Evolutionary conservation across 2,113 vertebrate genomes (phyloP).

Genomic region (Atractosteus spatula): DNA sequence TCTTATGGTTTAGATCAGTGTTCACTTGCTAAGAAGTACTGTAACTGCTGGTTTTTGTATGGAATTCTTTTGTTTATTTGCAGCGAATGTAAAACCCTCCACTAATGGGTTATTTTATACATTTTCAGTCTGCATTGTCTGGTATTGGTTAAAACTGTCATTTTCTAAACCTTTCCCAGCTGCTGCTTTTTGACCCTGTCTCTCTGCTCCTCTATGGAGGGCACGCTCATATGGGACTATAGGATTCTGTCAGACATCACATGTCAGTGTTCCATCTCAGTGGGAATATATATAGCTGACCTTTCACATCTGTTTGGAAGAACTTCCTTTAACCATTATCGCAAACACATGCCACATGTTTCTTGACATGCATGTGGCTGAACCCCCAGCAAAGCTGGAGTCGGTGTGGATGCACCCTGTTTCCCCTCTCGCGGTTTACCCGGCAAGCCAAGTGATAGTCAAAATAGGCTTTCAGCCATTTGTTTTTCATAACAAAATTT

Average conservation of each 20-base stretch:
- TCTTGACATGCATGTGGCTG: background rate
- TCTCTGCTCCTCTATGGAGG: background rate
- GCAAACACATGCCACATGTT: background rate
- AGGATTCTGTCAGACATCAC: conserved; percentile 3
- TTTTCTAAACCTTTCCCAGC: conserved; percentile 2
- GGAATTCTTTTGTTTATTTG: too few species aligned
- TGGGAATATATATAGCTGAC: background rate
- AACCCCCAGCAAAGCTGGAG: background rate
- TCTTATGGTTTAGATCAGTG: too few species aligned
- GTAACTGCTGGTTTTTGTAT: too few species aligned
- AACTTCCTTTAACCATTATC: background rate
- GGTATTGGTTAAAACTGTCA: background rate
- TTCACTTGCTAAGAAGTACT: too few species aligned
- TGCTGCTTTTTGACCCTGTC: background rate
- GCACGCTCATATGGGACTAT: background rate
- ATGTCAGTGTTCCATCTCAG: background rate
- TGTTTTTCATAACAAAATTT: too few species aligned
- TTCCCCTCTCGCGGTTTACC: too few species aligned
- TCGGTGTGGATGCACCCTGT: background rate
- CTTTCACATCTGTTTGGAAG: background rate
- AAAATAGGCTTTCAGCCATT: too few species aligned
- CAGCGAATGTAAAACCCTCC: too few species aligned
- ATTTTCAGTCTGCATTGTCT: too few species aligned
- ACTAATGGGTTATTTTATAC: too few species aligned
- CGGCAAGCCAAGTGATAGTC: too few species aligned